Base-by-base conservation (phyloP, 1,140 invertebrate species). In the Lithobius niger region DNA sequence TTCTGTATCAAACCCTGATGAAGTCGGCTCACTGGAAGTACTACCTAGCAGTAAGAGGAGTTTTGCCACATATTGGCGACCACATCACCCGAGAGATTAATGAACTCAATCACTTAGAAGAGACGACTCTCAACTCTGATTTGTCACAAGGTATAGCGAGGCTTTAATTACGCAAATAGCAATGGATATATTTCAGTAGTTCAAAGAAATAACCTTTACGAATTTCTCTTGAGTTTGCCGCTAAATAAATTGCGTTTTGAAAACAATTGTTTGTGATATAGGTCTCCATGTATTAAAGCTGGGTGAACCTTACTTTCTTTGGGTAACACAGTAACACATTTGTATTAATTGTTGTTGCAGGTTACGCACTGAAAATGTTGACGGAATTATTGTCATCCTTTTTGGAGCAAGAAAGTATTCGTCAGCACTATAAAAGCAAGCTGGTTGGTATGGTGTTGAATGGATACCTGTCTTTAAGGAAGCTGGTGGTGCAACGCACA, bases 401-500 rank as follows among this genome's bases (percentile, higher is more conserved):
- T 76, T 62, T 77, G 22, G 70, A 74, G 57, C 69, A 74, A 43
- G 82, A 57, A 79, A 82, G 60, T 80, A 93, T 62, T 52, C 82
- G 91, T 54, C 82, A 88, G 57, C 83, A 88, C 50, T 95, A 91
- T 70, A 97, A 97, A 72, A 83, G 84, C 2, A 77, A 84, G 51
- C 73, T 97, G 52, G 84, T 97, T 4, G 83, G 88, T 40, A 82
- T 88, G 57, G 83, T 93, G 4, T 75, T 98, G 0, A 91, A 95
- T 71, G 93, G 94, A 0, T 97, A 98, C 73, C 74, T 97, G 42
- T 89, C 88, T 0, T 71, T 97, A 47, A 74, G 91, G 21, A 81
- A 91, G 59, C 75, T 97, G 3, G 88, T 97, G 15, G 88, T 97
- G 48, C 93, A 97, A 70, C 75, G 94, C 55, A 97, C 94, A 0